Percentiles rank a stretch among this genome's conserved stretches.
These are phyloP conservation scores for Heliconius erato DNA, from an alignment of 2,888 invertebrate species.

Conservation along the genomic window DNA sequence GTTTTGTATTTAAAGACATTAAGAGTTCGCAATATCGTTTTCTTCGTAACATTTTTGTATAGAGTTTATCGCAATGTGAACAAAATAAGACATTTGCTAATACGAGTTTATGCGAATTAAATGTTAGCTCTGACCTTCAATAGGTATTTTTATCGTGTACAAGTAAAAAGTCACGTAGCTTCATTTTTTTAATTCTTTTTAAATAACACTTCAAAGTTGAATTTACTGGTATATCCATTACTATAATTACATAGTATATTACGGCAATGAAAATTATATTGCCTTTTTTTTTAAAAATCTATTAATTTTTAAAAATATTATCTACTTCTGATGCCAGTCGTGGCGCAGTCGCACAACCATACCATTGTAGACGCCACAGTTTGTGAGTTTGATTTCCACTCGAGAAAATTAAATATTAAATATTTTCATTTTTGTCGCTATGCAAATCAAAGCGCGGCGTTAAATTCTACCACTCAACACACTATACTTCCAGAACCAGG, in stretches of 20 bases:
- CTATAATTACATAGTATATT: not conserved
- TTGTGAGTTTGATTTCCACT: not conserved
- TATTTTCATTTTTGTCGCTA: not conserved
- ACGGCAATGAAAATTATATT: not conserved
- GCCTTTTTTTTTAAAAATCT: not conserved
- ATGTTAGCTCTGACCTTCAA: slow-evolving; percentile 10
- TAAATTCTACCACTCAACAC: not conserved
- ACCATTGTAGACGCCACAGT: not conserved
- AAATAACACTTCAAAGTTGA: not conserved
- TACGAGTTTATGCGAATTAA: slow-evolving; percentile 5
- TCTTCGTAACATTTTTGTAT: slow-evolving; percentile 4
- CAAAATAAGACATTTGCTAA: not conserved
- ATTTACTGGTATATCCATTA: not conserved
- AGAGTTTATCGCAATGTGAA: slow-evolving; percentile 5
- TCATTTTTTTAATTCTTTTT: not conserved
- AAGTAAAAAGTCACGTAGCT: slow-evolving; percentile 8
- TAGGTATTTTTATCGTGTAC: not conserved
- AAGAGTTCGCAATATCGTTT: slow-evolving; percentile 6
- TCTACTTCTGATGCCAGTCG: not conserved
- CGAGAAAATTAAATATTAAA: not conserved
- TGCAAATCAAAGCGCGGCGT: not conserved
- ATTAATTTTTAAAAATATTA: not conserved
- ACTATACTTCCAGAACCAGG: no score
- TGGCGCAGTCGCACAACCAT: not conserved
- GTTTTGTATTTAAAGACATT: not conserved